phyloP scores from a whole-genome alignment of 2,888 invertebrate species.

The Ariolimax columbianus region DNA sequence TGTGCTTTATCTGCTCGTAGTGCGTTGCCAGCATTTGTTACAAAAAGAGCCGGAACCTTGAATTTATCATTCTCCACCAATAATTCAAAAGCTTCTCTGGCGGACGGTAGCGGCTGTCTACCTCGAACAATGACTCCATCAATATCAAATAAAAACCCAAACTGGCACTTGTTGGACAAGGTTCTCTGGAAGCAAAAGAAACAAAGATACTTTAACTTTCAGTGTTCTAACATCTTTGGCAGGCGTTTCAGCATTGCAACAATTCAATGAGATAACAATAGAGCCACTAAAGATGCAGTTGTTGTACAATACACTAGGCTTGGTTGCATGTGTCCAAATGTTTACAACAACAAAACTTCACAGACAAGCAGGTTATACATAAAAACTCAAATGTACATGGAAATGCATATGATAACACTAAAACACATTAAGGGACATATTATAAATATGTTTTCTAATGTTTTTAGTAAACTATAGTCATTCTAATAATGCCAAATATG shows the following conservation, averaged over 20 bases:
- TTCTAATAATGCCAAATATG: too few relatives aligned
- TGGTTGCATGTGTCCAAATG: too few relatives aligned
- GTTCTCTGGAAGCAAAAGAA: constrained; percentile 43
- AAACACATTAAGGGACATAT: too few relatives aligned
- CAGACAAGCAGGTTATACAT: too few relatives aligned
- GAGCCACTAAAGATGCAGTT: not conserved
- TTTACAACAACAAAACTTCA: too few relatives aligned
- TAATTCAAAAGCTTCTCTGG: constrained; percentile 82
- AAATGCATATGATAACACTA: too few relatives aligned
- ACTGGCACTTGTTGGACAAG: constrained; percentile 66
- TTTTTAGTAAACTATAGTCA: too few relatives aligned
- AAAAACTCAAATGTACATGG: too few relatives aligned
- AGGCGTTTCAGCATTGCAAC: not conserved
- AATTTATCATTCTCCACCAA: constrained; percentile 82
- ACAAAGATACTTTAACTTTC: not conserved
- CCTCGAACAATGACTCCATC: constrained; percentile 85
- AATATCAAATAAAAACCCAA: constrained; percentile 85
- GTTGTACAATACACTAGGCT: too few relatives aligned
- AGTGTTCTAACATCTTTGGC: not conserved
- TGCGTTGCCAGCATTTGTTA: constrained; percentile 85
- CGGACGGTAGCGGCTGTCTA: constrained; percentile 82
- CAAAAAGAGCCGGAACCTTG: constrained; percentile 83
- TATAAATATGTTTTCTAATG: too few relatives aligned
- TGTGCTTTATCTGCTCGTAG: constrained; percentile 82
- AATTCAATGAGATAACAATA: not conserved